Percentiles rank a stretch among this genome's conserved stretches.
Conservation (phyloP, 2,888 invertebrate genomes). For the Chrysolina americana region DNA sequence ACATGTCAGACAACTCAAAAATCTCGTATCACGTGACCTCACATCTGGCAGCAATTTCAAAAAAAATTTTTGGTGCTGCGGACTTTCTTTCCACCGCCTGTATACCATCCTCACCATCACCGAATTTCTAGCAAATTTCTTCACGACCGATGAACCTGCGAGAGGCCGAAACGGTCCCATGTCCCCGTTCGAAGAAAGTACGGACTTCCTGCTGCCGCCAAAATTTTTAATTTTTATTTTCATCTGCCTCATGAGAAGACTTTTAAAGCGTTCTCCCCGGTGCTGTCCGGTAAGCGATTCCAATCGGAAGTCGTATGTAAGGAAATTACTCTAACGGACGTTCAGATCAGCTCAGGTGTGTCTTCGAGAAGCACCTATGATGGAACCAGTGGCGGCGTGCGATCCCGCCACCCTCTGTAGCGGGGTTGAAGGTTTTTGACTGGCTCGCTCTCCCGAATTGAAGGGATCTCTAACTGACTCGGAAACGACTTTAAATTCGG, state of each 20-base stretch:
- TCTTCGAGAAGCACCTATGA: constrained; percentile 38
- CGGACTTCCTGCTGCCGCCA: constrained; percentile 4
- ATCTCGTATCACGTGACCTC: too few species aligned
- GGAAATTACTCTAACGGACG: constrained; percentile 69
- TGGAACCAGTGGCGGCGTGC: constrained; percentile 3
- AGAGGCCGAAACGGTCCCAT: constrained; percentile 1
- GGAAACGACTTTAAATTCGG: too few species aligned
- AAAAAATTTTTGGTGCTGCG: too few species aligned
- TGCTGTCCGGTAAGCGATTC: constrained; percentile 56
- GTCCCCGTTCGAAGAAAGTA: constrained; percentile 9
- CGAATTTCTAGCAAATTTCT: not conserved
- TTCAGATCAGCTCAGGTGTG: constrained; percentile 67
- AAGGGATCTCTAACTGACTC: too few species aligned
- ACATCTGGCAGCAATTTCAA: too few species aligned
- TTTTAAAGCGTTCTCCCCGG: constrained; percentile 17
- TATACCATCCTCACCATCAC: not conserved
- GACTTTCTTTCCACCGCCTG: not conserved
- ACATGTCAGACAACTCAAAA: too few species aligned
- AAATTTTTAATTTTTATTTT: not conserved
- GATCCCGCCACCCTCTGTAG: too few species aligned
- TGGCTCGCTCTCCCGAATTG: too few species aligned
- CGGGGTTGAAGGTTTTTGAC: too few species aligned
- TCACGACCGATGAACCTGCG: not conserved
- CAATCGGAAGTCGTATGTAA: constrained; percentile 69
- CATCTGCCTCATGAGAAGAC: constrained; percentile 28